Base-by-base conservation (phyloP, 92 coral and sea anemone species). In the Montipora capitata region DNA sequence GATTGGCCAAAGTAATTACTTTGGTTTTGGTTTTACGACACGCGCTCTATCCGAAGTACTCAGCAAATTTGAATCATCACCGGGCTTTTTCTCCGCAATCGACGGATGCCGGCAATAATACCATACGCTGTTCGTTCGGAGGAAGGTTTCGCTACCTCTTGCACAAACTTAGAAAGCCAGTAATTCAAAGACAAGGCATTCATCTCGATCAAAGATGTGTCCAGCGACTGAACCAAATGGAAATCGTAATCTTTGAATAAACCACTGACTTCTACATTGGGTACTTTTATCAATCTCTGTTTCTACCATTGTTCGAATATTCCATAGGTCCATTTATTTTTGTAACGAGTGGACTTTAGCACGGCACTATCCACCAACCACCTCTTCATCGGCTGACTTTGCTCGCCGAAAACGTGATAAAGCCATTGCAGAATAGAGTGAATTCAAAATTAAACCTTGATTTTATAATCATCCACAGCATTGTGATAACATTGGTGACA, bases 131-230 rank as follows among this genome's bases (percentile, higher is more conserved):
- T 78, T 78, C 68, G 40, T 69, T 69, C 68, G 68, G 68, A 13
- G 78, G 78, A 70, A 52, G 87, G 40, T 49, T 82, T 82, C 40
- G 78, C 78, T 45, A 68, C 87, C 78, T 70, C 67, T 18, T 54
- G 78, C 56, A 70, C 87, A 69, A 82, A 82, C 54, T 82, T 72
- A 72, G 72, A 72, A 83, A 83, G 80, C 80, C 80, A 83, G 54
- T 72, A 72, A 72, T 83, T 81, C 86, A 80, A 68, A 81, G 48
- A 75, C 65, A 75, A 56, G 57, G 78, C 78, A 81, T 68, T 81
- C 80, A 58, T 72, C 80, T 83, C 72, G 39, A 83, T 72, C 80
- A 83, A 72, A 72, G 72, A 38, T 9, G 80, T 72, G 72, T 83
- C 80, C 80, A 83, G 71, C 73, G 61, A 72, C 80, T 57, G 38